Percentiles rank a stretch among this genome's conserved stretches.
These are phyloP conservation scores for Oryctes rhinoceros DNA, from an alignment of 1,140 invertebrate species.

Conservation along the genomic window DNA sequence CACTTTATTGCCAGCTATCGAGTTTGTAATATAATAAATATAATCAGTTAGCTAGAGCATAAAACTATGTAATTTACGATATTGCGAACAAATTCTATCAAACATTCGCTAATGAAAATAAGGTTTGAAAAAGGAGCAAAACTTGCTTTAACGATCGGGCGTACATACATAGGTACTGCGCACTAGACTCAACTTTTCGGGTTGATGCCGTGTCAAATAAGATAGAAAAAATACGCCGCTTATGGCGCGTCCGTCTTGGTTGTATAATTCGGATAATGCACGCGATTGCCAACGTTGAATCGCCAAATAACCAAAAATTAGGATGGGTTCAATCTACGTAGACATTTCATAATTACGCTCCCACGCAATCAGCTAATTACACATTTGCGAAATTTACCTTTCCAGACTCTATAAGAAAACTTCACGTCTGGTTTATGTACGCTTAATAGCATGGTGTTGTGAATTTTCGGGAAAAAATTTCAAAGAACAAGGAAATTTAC, in stretches of 20 bases:
- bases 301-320: conserved; percentile 33
- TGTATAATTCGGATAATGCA: conserved; percentile 37
- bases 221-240: background rate
- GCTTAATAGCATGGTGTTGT: conserved; percentile 4
- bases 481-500: background rate
- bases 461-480: background rate
- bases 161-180: background rate
- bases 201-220: conserved; percentile 2
- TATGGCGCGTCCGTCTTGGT: conserved; percentile 8
- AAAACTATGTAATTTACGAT: conserved; percentile 1
- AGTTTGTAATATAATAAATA: no score
- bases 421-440: conserved; percentile 9
- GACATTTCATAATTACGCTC: conserved; percentile 33
- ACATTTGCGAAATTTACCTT: conserved; percentile 34
- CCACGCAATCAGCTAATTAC: conserved; percentile 35
- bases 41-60: background rate
- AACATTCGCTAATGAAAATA: background rate
- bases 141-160: background rate
- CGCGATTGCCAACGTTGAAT: conserved; percentile 26
- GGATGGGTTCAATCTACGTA: conserved; percentile 32
- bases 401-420: background rate
- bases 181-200: background rate
- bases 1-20: no score
- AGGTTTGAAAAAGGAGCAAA: conserved; percentile 18
- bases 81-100: conserved; percentile 6